phyloP scores from a whole-genome alignment of 2,797 vertebrate genomes.

The Leuciscus waleckii region DNA sequence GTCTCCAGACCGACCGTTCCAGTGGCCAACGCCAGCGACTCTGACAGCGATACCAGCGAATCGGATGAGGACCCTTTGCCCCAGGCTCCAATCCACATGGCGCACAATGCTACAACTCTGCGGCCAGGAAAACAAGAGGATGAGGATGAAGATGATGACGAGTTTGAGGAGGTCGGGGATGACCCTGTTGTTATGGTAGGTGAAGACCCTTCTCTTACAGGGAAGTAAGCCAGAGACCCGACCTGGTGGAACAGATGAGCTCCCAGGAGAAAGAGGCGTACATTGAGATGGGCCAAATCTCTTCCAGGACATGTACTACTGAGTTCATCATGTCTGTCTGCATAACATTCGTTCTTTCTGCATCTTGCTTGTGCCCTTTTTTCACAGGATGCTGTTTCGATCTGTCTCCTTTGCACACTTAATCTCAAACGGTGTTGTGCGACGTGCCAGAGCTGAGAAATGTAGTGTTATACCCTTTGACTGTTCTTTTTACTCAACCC shows the following conservation, averaged over 20 bases:
- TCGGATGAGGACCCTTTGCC: slow-evolving; percentile 90
- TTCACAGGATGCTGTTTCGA: neutral
- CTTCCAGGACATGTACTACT: slow-evolving; percentile 93
- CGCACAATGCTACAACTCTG: slow-evolving; percentile 25
- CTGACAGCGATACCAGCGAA: slow-evolving; percentile 97
- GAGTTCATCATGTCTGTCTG: slow-evolving; percentile 63
- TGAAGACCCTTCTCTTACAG: slow-evolving; percentile 86
- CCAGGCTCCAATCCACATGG: slow-evolving; percentile 62
- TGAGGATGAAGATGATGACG: slow-evolving; percentile 86
- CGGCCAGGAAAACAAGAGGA: slow-evolving; percentile 46
- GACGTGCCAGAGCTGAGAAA: slow-evolving; percentile 17
- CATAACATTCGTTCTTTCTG: neutral
- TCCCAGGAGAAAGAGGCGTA: slow-evolving; percentile 95
- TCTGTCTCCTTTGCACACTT: slow-evolving; percentile 20
- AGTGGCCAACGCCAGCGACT: slow-evolving; percentile 81
- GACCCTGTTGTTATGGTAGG: slow-evolving; percentile 90
- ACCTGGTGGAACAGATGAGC: slow-evolving; percentile 95
- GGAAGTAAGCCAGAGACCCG: slow-evolving; percentile 92
- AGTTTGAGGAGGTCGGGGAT: slow-evolving; percentile 93
- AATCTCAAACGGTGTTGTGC: slow-evolving; percentile 26
- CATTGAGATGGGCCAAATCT: slow-evolving; percentile 94
- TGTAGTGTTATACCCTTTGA: slow-evolving; percentile 37
- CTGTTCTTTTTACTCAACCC: slow-evolving; percentile 10
- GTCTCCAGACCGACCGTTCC: slow-evolving; percentile 60
- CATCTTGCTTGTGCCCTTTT: neutral